Conservation (phyloP, 92 coral and sea anemone genomes). For the Palythoa caribaeorum region DNA sequence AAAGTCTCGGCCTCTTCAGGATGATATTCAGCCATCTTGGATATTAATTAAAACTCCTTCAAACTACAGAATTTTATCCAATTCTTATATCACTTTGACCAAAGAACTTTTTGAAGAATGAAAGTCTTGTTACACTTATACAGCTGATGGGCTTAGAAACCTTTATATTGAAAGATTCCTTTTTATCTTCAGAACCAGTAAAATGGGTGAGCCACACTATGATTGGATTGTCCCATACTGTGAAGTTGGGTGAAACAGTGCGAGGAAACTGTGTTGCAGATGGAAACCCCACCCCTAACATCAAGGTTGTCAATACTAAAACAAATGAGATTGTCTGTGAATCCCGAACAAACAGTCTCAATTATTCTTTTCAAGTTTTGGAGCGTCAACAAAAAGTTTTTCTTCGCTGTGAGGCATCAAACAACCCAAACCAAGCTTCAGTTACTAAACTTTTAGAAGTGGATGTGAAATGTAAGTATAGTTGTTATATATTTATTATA, state of each 20-base stretch:
- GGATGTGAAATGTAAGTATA: conserved; percentile 7
- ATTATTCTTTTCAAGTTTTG: neutral
- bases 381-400: neutral
- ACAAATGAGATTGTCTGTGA: neutral
- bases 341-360: neutral
- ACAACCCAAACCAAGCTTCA: neutral
- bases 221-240: neutral
- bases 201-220: neutral
- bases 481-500: too few relatives aligned
- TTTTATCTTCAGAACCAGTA: conserved; percentile 7
- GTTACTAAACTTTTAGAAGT: neutral
- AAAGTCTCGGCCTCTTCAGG: too few relatives aligned
- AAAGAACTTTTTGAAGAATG: neutral
- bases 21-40: too few relatives aligned
- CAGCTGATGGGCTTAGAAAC: too few relatives aligned
- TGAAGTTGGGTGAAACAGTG: neutral
- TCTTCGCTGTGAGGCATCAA: neutral
- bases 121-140: too few relatives aligned
- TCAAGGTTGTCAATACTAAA: neutral
- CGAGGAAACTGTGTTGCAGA: neutral
- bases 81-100: too few relatives aligned
- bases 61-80: too few relatives aligned
- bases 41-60: too few relatives aligned
- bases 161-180: neutral
- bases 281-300: neutral